These are phyloP conservation scores for Drosophila falleni DNA, from an alignment of 2,888 invertebrate genomes.

Conservation along the genomic window DNA sequence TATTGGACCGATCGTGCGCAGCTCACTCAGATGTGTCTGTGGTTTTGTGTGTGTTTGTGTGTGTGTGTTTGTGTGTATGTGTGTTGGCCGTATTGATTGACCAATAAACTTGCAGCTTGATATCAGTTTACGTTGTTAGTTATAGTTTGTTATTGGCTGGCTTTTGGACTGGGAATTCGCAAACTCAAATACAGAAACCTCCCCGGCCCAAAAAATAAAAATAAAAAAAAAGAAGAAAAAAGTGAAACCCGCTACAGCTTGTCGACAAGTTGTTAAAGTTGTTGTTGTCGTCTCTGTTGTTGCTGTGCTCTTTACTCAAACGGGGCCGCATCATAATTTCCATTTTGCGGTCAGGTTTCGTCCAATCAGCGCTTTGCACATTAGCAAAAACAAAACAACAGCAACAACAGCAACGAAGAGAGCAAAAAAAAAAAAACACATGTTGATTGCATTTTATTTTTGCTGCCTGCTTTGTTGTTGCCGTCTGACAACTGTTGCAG, in stretches of 20 bases:
- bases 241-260: constrained; percentile 70
- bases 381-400: constrained; percentile 62
- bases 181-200: constrained; percentile 27
- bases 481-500: constrained; percentile 59
- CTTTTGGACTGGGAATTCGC: constrained; percentile 46
- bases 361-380: constrained; percentile 83
- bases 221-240: constrained; percentile 36
- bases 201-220: constrained; percentile 50
- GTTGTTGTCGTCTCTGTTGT: constrained; percentile 35
- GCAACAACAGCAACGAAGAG: constrained; percentile 33
- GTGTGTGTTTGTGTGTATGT: constrained; percentile 32
- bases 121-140: constrained; percentile 80
- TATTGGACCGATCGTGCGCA: constrained; percentile 22
- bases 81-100: constrained; percentile 71
- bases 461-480: constrained; percentile 68
- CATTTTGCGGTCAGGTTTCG: constrained; percentile 81
- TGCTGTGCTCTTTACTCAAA: constrained; percentile 77
- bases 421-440: constrained; percentile 55
- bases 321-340: constrained; percentile 81
- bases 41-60: constrained; percentile 34
- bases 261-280: constrained; percentile 61
- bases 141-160: constrained; percentile 78
- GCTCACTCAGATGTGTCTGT: constrained; percentile 17
- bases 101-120: constrained; percentile 85
- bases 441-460: constrained; percentile 73